Evolutionary conservation across 1,140 invertebrate species (phyloP).

Genomic region (Plodia interpunctella): DNA sequence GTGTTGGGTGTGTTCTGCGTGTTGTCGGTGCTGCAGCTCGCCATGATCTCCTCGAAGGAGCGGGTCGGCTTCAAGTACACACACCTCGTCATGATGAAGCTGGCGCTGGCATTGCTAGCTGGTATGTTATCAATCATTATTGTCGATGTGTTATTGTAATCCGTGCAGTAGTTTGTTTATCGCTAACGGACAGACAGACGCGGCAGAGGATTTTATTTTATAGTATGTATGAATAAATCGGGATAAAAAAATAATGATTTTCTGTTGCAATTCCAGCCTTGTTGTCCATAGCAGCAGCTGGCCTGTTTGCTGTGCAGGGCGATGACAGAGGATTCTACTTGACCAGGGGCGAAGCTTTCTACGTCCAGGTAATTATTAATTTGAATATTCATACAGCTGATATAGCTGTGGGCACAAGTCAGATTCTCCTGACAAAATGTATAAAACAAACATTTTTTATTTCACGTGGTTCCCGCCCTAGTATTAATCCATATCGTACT

Average conservation of each 20-base stretch:
- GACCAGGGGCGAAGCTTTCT: constrained; percentile 88
- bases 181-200: no score
- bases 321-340: constrained; percentile 87
- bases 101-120: constrained; percentile 84
- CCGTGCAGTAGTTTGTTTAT: no score
- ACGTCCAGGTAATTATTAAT: constrained; percentile 83
- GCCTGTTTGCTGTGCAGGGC: constrained; percentile 88
- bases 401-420: not conserved
- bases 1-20: constrained; percentile 86
- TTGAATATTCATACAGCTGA: not conserved
- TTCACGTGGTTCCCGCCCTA: no score
- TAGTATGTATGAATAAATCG: no score
- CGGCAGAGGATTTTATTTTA: no score
- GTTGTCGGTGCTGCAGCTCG: constrained; percentile 86
- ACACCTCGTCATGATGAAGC: constrained; percentile 84
- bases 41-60: constrained; percentile 90
- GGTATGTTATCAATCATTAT: no score
- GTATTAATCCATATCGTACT: no score
- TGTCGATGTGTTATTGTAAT: no score
- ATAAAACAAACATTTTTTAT: no score
- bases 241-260: not conserved
- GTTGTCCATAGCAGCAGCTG: constrained; percentile 86
- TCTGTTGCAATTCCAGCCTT: constrained; percentile 80
- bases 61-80: constrained; percentile 86
- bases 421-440: not conserved